phyloP scores from a whole-genome alignment of 2,113 vertebrate species.

The Tauraco erythrolophus region DNA sequence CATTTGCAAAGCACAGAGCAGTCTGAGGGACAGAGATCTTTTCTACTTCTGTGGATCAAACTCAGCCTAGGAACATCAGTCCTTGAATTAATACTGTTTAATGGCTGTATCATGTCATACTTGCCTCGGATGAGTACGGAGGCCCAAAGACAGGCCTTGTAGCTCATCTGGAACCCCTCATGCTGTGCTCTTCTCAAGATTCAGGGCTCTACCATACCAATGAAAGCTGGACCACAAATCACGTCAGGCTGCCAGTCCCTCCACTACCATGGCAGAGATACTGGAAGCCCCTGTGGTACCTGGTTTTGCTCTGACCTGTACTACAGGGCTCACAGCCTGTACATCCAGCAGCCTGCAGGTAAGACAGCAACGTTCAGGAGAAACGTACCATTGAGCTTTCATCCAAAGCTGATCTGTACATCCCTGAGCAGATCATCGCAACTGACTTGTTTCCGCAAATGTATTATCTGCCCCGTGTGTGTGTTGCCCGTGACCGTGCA shows the following conservation, averaged over 20 bases:
- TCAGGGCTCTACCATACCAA: not conserved
- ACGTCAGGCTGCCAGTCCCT: not conserved
- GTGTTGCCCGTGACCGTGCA: fast-evolving
- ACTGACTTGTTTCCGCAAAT: not conserved
- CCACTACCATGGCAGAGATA: not conserved
- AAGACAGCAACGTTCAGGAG: not conserved
- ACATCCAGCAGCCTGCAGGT: not conserved
- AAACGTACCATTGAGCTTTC: not conserved
- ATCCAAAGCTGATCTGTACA: not conserved
- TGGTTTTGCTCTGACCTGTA: not conserved
- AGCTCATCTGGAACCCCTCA: not conserved
- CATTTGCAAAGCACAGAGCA: not conserved
- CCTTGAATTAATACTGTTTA: not conserved
- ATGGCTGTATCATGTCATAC: not conserved
- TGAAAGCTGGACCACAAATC: not conserved
- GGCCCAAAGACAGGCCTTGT: not conserved
- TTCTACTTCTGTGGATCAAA: not conserved
- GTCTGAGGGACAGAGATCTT: not conserved
- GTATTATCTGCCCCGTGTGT: fast-evolving
- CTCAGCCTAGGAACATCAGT: not conserved
- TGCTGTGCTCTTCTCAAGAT: not conserved
- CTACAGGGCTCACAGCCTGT: not conserved
- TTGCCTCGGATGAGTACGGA: not conserved
- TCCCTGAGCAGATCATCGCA: not conserved
- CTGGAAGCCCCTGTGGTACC: not conserved